Base-by-base conservation (phyloP, 2,888 invertebrate species). In the Dorcus hopei region DNA sequence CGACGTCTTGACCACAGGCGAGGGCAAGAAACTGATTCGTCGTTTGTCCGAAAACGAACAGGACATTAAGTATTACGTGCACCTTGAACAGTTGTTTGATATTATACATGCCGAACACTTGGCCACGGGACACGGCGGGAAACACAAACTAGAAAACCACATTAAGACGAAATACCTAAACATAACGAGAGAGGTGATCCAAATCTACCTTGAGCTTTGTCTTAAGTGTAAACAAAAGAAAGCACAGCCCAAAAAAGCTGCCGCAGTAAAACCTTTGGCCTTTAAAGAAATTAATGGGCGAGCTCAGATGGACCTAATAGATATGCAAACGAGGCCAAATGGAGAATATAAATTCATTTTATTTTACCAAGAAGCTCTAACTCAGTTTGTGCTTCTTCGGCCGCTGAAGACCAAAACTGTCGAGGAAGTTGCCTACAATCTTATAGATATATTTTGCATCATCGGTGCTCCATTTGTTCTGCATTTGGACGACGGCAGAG, bases 391-490 rank as follows among this genome's bases (percentile, higher is more conserved):
- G 26, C 19, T 59, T 11, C 53, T 61, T 11, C 52, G 56, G 38
- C 38, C 58, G 8, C 50, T 61, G 38, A 53, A 58, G 57, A 41
- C 54, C 2, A 59, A 63, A 41, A 43, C 40, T 38, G 56, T 49
- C 11, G 48, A 41, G 43, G 58, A 61, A 51, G 58, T 61, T 33
- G 54, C 54, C 23, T 57, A 58, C 26, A 39, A 48, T 49, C 49
- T 67, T 11, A 26, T 61, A 16, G 59, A 64, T 38, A 65, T 66
- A 16, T 68, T 67, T 49, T 52, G 49, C 38, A 45, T 63, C 11
- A 57, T 66, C 16, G 64, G 64, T 50, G 54, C 38, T 6, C 33
- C 54, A 80, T 11, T 14, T 9, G 9, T 52, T n/a, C 47, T 68
- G 33, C 65, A 65, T 38, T 57, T 43, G 33, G 62, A 66, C 45